Evolutionary conservation across 2,113 vertebrate genomes (phyloP), one percentile per base, ranked within the genome.

Genomic region (Carettochelys insculpta): DNA sequence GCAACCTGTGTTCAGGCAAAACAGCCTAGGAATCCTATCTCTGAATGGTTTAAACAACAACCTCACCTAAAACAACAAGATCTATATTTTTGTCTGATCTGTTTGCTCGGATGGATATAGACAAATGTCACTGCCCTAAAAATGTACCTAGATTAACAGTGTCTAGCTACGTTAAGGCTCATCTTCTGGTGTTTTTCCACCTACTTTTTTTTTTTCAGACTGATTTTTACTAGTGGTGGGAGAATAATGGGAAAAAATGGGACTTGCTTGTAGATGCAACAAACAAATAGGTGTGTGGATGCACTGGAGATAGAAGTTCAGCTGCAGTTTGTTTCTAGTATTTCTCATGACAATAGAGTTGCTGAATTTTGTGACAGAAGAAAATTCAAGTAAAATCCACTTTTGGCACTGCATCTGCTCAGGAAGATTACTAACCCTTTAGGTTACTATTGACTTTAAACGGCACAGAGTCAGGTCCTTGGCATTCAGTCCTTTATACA

Each of bases 241-340:
- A 95, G 93, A 96, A 94, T 43, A 53, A 53, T 56, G 56, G n/a
- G 84, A 75, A 92, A 88, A 87, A 51, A 88, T 68, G 81, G 87
- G 80, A 95, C 65, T 87, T 90, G 48, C n/a, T 89, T 29, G 78
- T 86, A 9, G 27, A 6, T 61, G 71, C 22, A 89, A 25, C 16
- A 54, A 81, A 83, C 24, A 48, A 95, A 80, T 79, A 80, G 8
- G 68, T 41, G 80, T 80, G 54, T n/a, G 48, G 54, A 80, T 87
- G 48, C 90, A 41, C 5, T 89, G 80, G 54, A 90, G 48, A 45
- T 1, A 85, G 61, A 91, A 80, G 68, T 38, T 71, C 25, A 0
- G 85, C 88, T 90, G 73, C 92, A 82, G 71, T 27, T 56, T 84
- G 76, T 45, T 89, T 41, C 54, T 71, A 76, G 43, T 34, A 73